phyloP scores from a whole-genome alignment of 2,888 invertebrate species.

The Apotomis betuletana region DNA sequence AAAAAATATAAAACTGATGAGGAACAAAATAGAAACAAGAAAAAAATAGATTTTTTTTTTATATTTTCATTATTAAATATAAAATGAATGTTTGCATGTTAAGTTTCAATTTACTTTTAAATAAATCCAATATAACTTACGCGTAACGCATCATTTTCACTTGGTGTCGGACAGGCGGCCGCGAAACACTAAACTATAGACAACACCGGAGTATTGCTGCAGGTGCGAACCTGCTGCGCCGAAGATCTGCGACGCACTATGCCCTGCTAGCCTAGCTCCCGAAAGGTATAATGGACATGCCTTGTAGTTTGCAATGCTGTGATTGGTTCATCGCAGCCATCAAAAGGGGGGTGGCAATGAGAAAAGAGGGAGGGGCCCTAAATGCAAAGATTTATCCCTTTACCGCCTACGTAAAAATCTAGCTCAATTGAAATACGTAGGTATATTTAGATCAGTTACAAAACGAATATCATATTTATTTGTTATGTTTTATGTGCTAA shows the following conservation, averaged over 20 bases:
- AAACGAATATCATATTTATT: too few species aligned
- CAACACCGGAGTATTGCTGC: too few species aligned
- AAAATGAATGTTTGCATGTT: too few species aligned
- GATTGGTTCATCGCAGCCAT: slow-evolving; percentile 4
- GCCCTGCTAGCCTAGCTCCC: not conserved
- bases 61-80: too few species aligned
- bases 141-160: not conserved
- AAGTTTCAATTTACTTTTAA: too few species aligned
- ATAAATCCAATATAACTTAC: not conserved
- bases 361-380: not conserved
- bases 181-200: not conserved
- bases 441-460: too few species aligned
- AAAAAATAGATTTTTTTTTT: too few species aligned
- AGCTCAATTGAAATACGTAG: too few species aligned
- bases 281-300: not conserved
- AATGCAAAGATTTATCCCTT: not conserved
- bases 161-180: too few species aligned
- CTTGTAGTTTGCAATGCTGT: slow-evolving; percentile 6
- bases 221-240: not conserved
- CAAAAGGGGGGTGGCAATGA: not conserved
- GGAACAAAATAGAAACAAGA: too few species aligned
- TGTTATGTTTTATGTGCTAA: too few species aligned
- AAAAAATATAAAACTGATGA: too few species aligned
- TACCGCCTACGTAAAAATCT: not conserved
- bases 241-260: slow-evolving; percentile 4